Evolutionary conservation across 2,113 vertebrate species (phyloP).

Genomic region (Hyperoodon ampullatus): DNA sequence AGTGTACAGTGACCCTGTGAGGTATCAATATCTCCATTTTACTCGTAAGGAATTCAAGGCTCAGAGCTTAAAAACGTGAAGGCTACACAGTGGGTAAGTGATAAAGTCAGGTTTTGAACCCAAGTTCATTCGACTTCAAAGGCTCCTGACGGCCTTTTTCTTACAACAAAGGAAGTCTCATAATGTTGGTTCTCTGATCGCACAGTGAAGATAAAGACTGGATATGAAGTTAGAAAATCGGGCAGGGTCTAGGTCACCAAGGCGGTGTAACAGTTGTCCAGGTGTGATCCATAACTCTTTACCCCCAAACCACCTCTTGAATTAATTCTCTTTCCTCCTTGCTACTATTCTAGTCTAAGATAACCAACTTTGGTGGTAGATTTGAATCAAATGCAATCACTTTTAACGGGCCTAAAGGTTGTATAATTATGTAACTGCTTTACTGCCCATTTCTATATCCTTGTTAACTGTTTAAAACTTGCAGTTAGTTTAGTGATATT

Average conservation of each 20-base stretch:
- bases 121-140: not conserved
- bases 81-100: not conserved
- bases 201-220: not conserved
- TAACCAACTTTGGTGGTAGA: not conserved
- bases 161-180: not conserved
- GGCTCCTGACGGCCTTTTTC: not conserved
- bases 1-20: not conserved
- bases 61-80: not conserved
- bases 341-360: not conserved
- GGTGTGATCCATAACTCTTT: too few relatives aligned
- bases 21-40: not conserved
- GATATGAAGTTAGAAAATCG: not conserved
- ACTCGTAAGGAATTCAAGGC: not conserved
- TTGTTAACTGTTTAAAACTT: not conserved
- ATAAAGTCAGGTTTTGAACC: not conserved
- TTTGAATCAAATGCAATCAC: not conserved
- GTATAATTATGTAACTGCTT: not conserved
- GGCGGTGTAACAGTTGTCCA: too few relatives aligned
- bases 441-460: not conserved
- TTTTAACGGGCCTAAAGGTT: not conserved
- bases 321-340: not conserved
- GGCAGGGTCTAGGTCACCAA: not conserved
- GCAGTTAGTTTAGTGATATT: not conserved
- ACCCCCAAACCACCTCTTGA: not conserved
- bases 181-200: not conserved